phyloP scores from a whole-genome alignment of 2,888 invertebrate genomes.

The Atrina japonica region DNA sequence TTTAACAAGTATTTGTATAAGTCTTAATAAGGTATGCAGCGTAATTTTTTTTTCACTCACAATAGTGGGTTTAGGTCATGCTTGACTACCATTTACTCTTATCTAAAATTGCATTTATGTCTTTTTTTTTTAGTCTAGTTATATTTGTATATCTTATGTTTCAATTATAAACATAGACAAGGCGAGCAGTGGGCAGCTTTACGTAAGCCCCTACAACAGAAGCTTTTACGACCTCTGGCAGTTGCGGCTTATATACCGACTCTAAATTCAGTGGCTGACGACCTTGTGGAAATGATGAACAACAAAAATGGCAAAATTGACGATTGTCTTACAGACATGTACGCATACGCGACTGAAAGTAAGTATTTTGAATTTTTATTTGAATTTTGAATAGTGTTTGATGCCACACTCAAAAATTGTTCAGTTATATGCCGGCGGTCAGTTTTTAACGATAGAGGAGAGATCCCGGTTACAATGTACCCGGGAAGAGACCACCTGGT shows the following conservation, averaged over 20 bases:
- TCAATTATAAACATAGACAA: slow-evolving; percentile 2
- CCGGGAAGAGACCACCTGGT: no score
- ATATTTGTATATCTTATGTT: background rate
- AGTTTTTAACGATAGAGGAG: no score
- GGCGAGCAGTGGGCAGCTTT: slow-evolving; percentile 23
- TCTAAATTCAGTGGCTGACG: slow-evolving; percentile 30
- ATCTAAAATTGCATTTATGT: background rate
- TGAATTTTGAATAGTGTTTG: no score
- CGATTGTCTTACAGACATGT: slow-evolving; percentile 22
- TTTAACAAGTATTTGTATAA: no score
- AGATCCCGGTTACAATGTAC: no score
- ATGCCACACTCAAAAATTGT: no score
- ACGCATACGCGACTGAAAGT: slow-evolving; percentile 38
- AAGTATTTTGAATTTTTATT: slow-evolving; percentile 2
- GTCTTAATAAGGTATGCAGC: no score
- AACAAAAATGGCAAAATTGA: slow-evolving; percentile 8
- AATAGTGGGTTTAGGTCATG: no score
- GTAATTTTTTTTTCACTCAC: no score
- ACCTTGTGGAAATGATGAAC: slow-evolving; percentile 7
- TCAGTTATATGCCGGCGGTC: no score
- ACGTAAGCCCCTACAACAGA: slow-evolving; percentile 19
- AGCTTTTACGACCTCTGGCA: slow-evolving; percentile 20
- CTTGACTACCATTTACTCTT: background rate
- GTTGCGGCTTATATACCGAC: slow-evolving; percentile 26
- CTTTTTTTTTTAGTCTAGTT: no score